Conservation (phyloP, 2,888 invertebrate genomes). For the Branchellion lobata region DNA sequence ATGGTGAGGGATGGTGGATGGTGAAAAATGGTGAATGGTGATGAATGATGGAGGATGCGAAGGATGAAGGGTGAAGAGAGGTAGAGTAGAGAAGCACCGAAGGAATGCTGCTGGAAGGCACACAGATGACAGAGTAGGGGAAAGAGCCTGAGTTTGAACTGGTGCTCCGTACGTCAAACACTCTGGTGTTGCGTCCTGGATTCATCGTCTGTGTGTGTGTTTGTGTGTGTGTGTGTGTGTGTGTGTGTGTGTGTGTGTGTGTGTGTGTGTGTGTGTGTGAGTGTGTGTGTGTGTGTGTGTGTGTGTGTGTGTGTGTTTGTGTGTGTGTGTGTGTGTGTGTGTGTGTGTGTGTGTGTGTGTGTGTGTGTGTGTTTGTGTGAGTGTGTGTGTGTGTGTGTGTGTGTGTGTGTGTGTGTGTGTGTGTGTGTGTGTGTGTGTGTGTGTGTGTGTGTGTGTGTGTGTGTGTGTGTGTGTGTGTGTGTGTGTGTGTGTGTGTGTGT, state of each 20-base stretch:
- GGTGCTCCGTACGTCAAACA: neutral
- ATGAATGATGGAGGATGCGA: too few relatives aligned
- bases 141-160: neutral
- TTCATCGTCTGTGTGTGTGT: conserved; percentile 3
- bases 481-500: conserved; percentile 32
- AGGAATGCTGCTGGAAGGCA: neutral
- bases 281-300: conserved; percentile 6
- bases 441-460: conserved; percentile 22
- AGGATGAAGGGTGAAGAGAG: too few relatives aligned
- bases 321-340: conserved; percentile 9
- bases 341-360: conserved; percentile 16
- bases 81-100: neutral
- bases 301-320: conserved; percentile 24
- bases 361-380: conserved; percentile 26
- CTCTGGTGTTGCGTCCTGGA: neutral
- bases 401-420: conserved; percentile 31
- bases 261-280: conserved; percentile 25
- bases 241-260: conserved; percentile 27
- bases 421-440: conserved; percentile 35
- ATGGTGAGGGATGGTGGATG: too few relatives aligned
- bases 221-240: conserved; percentile 31
- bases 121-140: neutral
- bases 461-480: conserved; percentile 27
- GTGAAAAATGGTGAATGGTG: too few relatives aligned
- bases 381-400: conserved; percentile 34